These are phyloP conservation scores for Malthinus flaveolus DNA, from an alignment of 2,888 invertebrate species.

Conservation along the genomic window DNA sequence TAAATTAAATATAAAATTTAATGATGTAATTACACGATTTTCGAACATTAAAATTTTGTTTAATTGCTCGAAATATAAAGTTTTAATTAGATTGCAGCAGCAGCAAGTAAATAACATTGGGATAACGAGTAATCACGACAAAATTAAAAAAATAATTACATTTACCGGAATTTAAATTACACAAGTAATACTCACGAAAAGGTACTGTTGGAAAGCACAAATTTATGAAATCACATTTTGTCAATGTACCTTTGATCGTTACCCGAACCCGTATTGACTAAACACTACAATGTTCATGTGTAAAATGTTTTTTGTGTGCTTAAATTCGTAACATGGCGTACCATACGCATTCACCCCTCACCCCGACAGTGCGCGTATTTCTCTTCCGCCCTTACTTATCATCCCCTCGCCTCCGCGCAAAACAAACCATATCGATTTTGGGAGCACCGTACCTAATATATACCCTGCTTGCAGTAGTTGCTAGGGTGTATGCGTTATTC, in stretches of 20 bases:
- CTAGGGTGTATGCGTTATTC: slow-evolving; percentile 46
- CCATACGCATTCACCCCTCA: slow-evolving; percentile 49
- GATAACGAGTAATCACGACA: slow-evolving; percentile 24
- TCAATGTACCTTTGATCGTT: slow-evolving; percentile 25
- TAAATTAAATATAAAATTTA: slow-evolving; percentile 10
- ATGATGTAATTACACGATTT: slow-evolving; percentile 19
- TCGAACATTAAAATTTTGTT: slow-evolving; percentile 17
- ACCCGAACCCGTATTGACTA: slow-evolving; percentile 45
- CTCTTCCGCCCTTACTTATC: slow-evolving; percentile 48
- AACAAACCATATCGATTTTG: slow-evolving; percentile 58
- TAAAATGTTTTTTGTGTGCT: slow-evolving; percentile 50
- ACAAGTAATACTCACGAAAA: slow-evolving; percentile 25
- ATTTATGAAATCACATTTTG: slow-evolving; percentile 31
- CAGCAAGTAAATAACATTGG: slow-evolving; percentile 13
- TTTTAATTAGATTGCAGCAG: slow-evolving; percentile 16
- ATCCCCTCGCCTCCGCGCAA: slow-evolving; percentile 45
- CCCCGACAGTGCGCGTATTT: slow-evolving; percentile 45
- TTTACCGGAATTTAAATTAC: slow-evolving; percentile 23
- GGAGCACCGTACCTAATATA: slow-evolving; percentile 52
- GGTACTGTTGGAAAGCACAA: slow-evolving; percentile 22
- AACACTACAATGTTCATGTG: slow-evolving; percentile 51
- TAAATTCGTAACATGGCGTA: slow-evolving; percentile 54
- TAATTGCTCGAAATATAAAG: slow-evolving; percentile 15
- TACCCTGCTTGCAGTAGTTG: slow-evolving; percentile 47
- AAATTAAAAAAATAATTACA: slow-evolving; percentile 22